Conservation (phyloP, 2,113 vertebrate species). For the Fregetta grallaria region DNA sequence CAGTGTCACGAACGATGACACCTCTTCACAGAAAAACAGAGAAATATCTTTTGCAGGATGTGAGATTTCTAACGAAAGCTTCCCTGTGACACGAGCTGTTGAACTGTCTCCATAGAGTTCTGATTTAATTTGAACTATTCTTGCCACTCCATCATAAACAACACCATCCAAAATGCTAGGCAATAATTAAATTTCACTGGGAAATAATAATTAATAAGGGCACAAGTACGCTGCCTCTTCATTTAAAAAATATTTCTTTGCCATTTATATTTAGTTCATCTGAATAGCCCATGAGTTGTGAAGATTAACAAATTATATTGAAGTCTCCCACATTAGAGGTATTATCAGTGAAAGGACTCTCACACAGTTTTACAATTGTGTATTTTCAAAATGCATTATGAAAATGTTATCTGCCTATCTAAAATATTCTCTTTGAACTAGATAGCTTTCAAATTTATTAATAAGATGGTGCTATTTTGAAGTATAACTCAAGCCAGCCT, state of each 20-base stretch:
- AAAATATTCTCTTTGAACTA: constrained; percentile 23
- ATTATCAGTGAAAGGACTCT: background rate
- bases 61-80: background rate
- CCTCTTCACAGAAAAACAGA: background rate
- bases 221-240: constrained; percentile 12
- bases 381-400: constrained; percentile 6
- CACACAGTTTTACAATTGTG: background rate
- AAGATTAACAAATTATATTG: constrained; percentile 30
- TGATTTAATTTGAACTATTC: constrained; percentile 3
- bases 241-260: constrained; percentile 35
- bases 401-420: constrained; percentile 8
- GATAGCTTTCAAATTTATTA: constrained; percentile 1
- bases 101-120: constrained; percentile 32
- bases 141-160: background rate
- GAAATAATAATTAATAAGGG: constrained; percentile 42
- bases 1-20: background rate
- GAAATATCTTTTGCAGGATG: constrained; percentile 5
- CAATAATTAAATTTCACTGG: constrained; percentile 38
- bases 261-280: background rate
- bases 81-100: constrained; percentile 4
- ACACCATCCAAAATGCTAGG: background rate
- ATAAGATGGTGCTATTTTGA: background rate
- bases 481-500: background rate
- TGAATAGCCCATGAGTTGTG: background rate
- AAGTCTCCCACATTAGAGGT: background rate